Conservation (phyloP, 2,797 vertebrate species). For the Hippopotamyrus pictus region DNA sequence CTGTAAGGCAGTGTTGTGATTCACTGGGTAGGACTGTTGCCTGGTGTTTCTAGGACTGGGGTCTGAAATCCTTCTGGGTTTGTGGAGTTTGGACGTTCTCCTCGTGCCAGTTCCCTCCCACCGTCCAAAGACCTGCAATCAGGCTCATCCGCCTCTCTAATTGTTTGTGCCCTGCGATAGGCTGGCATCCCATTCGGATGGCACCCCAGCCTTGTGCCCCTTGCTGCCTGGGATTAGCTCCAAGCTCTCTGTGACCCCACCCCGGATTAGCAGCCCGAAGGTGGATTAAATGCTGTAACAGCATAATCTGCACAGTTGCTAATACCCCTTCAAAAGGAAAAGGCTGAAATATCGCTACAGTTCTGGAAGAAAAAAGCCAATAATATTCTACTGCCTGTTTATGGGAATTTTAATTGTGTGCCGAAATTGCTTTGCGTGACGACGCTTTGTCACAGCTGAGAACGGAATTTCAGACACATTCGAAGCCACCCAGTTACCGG, state of each 20-base stretch:
- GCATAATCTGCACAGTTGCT: background rate
- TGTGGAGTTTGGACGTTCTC: background rate
- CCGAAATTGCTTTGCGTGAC: background rate
- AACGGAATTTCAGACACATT: background rate
- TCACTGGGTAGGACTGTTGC: background rate
- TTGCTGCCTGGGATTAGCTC: background rate
- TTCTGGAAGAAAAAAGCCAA: background rate
- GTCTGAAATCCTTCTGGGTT: background rate
- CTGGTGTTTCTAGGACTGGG: background rate
- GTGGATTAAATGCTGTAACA: background rate
- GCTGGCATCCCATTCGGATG: background rate
- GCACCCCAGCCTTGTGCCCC: background rate
- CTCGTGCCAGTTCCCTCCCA: background rate
- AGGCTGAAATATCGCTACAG: background rate
- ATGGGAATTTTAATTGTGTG: slow-evolving; percentile 5
- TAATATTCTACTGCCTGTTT: background rate
- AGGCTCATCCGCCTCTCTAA: background rate
- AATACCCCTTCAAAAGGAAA: background rate
- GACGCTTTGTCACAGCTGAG: background rate
- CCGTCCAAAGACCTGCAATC: background rate
- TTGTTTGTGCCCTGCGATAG: background rate
- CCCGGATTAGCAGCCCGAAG: background rate
- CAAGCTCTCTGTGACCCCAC: background rate
- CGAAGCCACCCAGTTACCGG: background rate
- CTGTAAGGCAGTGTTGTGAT: background rate